Base-by-base conservation (phyloP, 2,888 invertebrate species). In the Drosophila merina region DNA sequence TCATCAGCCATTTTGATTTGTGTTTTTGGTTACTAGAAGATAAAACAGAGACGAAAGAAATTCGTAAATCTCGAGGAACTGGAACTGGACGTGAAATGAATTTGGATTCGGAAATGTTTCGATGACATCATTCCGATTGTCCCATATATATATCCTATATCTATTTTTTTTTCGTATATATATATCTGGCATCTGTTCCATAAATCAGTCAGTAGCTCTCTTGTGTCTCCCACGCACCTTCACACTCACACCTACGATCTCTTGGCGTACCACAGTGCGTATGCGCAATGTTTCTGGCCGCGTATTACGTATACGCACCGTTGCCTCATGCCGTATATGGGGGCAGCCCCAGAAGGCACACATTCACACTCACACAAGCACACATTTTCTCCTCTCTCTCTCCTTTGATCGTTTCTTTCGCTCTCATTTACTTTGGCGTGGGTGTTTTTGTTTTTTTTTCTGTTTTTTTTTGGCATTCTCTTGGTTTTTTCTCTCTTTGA, bases 1-100 rank as follows among this genome's bases (percentile, higher is more conserved):
- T 97, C 97, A 95, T 97, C 97, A 94, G 96, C 96, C 97, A 97
- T 97, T 93, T 92, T 96, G 86, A 88, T 89, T 88, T 91, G 87
- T 91, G 89, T 90, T 88, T 89, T 82, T 75, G 80, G 80, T 88
- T 83, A 90, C 90, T 90, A 82, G 33, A 89, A 89, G 40, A 45
- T 44, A 56, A 44, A 58, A 55, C 48, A 44, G 28, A 57, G 52
- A 51, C 12, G 42, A 30, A 59, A 36, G 5, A n/a, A 36, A 36
- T n/a, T 14, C 20, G 28, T 62, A 47, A 54, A 40, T 44, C 55
- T 56, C 26, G 28, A 48, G 42, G 33, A 49, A 59, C 70, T 72
- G 72, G 55, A 55, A 62, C 52, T 62, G 52, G 69, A 52, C 40
- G 42, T 51, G 8, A 28, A 40, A 26, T 40, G 38, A 38, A 48